Conservation (phyloP, 2,113 vertebrate genomes). For the Ochotona curzoniae region DNA sequence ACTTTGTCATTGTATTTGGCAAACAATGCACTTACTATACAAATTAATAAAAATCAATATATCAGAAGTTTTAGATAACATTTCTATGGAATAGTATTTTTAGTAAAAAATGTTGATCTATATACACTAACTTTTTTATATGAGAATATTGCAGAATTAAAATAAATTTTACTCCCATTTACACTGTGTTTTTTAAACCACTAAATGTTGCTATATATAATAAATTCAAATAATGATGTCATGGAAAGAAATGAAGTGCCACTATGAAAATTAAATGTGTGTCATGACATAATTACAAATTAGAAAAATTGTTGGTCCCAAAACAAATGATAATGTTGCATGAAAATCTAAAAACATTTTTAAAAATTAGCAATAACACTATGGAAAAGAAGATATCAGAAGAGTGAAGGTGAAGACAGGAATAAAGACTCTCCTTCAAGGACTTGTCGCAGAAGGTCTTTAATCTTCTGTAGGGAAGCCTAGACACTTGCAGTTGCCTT, state of each 20-base stretch:
- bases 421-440: constrained; percentile 3
- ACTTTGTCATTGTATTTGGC: background rate
- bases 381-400: background rate
- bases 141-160: constrained; percentile 14
- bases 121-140: constrained; percentile 27
- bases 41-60: background rate
- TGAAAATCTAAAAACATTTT: background rate
- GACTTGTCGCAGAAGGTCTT: background rate
- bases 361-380: background rate
- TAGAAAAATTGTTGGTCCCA: constrained; percentile 21
- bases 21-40: background rate
- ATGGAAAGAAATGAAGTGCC: background rate
- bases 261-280: background rate
- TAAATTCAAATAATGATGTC: background rate
- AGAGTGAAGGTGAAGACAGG: background rate
- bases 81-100: background rate
- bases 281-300: background rate
- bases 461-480: background rate
- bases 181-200: background rate
- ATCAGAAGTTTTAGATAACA: background rate
- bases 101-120: background rate
- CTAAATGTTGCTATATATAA: background rate
- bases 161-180: constrained; percentile 33
- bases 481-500: background rate
- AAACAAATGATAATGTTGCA: background rate